Percentiles rank a stretch among this genome's conserved stretches.
phyloP scores from a whole-genome alignment of 2,888 invertebrate genomes.

The Cantharis rustica region DNA sequence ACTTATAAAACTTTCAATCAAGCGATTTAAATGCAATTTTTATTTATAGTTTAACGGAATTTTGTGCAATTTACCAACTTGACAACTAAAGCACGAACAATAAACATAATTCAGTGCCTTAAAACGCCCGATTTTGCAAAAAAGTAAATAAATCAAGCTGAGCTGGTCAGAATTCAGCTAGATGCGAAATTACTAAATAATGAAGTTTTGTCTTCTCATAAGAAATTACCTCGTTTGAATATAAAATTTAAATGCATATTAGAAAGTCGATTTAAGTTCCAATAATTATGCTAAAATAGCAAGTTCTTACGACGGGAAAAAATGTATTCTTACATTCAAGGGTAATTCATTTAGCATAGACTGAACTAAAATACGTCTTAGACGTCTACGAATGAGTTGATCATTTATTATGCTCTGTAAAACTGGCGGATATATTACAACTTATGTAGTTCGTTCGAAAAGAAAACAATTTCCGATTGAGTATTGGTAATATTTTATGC shows the following conservation, averaged over 20 bases:
- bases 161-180: too few species aligned
- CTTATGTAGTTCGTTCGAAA: conserved; percentile 33
- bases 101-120: too few species aligned
- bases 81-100: too few species aligned
- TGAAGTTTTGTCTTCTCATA: neutral
- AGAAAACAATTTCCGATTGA: conserved; percentile 40
- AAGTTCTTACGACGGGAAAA: conserved; percentile 41
- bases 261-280: conserved; percentile 37
- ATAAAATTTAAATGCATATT: neutral
- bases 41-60: too few species aligned
- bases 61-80: too few species aligned
- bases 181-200: neutral
- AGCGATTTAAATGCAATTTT: too few species aligned
- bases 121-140: too few species aligned
- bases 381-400: conserved; percentile 28
- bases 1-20: too few species aligned
- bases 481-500: conserved; percentile 32
- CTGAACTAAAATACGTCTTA: conserved; percentile 27
- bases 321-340: conserved; percentile 43
- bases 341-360: conserved; percentile 44
- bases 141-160: too few species aligned
- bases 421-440: conserved; percentile 37
- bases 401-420: conserved; percentile 37
- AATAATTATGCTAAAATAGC: conserved; percentile 41
- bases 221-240: neutral